These are phyloP conservation scores for Saxicola maurus DNA, from an alignment of 2,797 vertebrate genomes.

Conservation along the genomic window DNA sequence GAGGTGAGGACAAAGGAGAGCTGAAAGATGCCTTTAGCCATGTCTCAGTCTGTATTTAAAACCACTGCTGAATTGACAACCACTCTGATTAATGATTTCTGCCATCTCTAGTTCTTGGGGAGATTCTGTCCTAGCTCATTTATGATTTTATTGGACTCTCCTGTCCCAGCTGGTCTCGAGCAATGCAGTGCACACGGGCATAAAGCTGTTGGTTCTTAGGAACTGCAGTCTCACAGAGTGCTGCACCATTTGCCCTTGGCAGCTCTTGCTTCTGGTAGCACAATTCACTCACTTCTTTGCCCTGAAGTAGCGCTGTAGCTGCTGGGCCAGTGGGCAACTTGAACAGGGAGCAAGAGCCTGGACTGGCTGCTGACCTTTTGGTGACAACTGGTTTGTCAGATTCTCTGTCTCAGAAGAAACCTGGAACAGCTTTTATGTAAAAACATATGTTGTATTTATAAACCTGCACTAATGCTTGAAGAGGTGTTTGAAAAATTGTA, in stretches of 20 bases:
- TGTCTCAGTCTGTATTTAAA: not conserved
- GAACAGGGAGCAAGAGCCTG: not conserved
- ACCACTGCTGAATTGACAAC: not conserved
- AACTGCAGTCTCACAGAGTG: not conserved
- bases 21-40: not conserved
- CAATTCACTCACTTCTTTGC: not conserved
- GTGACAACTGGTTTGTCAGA: not conserved
- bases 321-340: not conserved
- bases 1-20: not conserved
- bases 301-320: not conserved
- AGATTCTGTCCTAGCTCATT: not conserved
- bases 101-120: not conserved
- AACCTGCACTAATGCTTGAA: not conserved
- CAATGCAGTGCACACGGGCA: not conserved
- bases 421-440: not conserved
- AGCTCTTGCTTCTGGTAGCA: not conserved
- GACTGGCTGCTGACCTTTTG: not conserved
- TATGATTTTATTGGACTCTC: not conserved
- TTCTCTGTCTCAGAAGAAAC: not conserved
- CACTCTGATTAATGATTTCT: not conserved
- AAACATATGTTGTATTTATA: not conserved
- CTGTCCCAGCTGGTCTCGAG: not conserved
- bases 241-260: not conserved
- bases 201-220: not conserved
- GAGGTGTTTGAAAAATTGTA: not conserved